A percentile compares a stretch with the other conserved stretches of the same genome.
Evolutionary conservation across 2,888 invertebrate species (phyloP).

Genomic region (Augochlorella aurata): DNA sequence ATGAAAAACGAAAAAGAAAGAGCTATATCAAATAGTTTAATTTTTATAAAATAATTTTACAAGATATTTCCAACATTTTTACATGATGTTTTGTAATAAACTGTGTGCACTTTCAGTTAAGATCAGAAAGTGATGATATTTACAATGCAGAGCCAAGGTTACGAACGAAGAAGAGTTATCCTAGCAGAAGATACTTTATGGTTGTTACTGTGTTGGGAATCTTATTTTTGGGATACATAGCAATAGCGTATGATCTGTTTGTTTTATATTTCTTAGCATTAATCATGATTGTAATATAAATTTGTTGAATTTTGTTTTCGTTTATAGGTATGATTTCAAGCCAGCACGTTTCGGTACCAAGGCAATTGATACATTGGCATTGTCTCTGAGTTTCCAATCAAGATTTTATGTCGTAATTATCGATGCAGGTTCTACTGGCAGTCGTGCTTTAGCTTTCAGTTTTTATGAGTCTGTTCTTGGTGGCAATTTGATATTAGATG

Average conservation of each 20-base stretch:
- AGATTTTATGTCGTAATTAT: slow-evolving; percentile 92
- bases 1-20: background rate
- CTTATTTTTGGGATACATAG: slow-evolving; percentile 75
- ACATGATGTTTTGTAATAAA: background rate
- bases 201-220: slow-evolving; percentile 65
- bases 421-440: slow-evolving; percentile 97
- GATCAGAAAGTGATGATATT: slow-evolving; percentile 62
- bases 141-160: slow-evolving; percentile 57
- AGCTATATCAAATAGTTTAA: background rate
- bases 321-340: slow-evolving; percentile 56
- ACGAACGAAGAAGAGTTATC: slow-evolving; percentile 67
- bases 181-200: slow-evolving; percentile 66
- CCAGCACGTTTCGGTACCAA: slow-evolving; percentile 74
- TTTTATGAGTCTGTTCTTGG: slow-evolving; percentile 88
- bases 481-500: slow-evolving; percentile 89
- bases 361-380: slow-evolving; percentile 88
- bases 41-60: background rate
- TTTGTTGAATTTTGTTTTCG: background rate
- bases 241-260: slow-evolving; percentile 71
- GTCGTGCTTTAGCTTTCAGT: slow-evolving; percentile 91
- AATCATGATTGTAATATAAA: background rate
- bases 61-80: too few relatives aligned
- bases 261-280: background rate
- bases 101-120: slow-evolving; percentile 59
- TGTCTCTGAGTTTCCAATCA: slow-evolving; percentile 87